These are phyloP conservation scores for Actinernus sp. DNA, from an alignment of 92 coral and sea anemone species.

Conservation along the genomic window DNA sequence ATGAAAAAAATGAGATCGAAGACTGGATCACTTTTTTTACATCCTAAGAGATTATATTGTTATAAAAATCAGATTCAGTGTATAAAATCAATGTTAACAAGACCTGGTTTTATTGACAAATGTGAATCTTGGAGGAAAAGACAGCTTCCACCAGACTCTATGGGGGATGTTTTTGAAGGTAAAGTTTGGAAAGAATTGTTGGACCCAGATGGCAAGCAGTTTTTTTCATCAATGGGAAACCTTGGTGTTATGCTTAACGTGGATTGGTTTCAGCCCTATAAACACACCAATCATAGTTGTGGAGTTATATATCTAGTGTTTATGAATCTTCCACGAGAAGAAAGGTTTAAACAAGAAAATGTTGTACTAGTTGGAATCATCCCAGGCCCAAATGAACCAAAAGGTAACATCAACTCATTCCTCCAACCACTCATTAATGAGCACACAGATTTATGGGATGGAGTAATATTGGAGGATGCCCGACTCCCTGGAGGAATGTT, in stretches of 20 bases:
- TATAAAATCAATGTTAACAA: slow-evolving; percentile 24
- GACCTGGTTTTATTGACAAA: slow-evolving; percentile 38
- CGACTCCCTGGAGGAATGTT: slow-evolving; percentile 7
- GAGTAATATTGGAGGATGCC: slow-evolving; percentile 10
- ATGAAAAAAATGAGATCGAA: slow-evolving; percentile 63
- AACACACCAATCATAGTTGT: slow-evolving; percentile 28
- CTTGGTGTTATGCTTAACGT: slow-evolving; percentile 46
- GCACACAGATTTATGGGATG: slow-evolving; percentile 53
- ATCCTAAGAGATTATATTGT: slow-evolving; percentile 61
- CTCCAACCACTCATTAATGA: slow-evolving; percentile 55
- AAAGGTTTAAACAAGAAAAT: slow-evolving; percentile 32
- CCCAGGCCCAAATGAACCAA: slow-evolving; percentile 50
- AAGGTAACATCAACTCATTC: slow-evolving; percentile 34
- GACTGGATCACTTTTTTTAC: slow-evolving; percentile 37
- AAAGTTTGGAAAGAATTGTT: slow-evolving; percentile 57
- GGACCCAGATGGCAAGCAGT: not conserved
- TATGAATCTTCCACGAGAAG: slow-evolving; percentile 37
- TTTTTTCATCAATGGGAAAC: slow-evolving; percentile 11
- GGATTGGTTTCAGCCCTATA: slow-evolving; percentile 62
- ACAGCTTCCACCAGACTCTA: slow-evolving; percentile 15
- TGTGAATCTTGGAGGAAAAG: slow-evolving; percentile 50
- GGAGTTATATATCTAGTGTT: slow-evolving; percentile 38
- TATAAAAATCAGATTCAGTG: slow-evolving; percentile 27
- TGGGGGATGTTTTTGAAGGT: slow-evolving; percentile 63
- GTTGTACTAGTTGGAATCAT: slow-evolving; percentile 36